Evolutionary conservation across 2,113 vertebrate species (phyloP).

Genomic region (Phycodurus eques): DNA sequence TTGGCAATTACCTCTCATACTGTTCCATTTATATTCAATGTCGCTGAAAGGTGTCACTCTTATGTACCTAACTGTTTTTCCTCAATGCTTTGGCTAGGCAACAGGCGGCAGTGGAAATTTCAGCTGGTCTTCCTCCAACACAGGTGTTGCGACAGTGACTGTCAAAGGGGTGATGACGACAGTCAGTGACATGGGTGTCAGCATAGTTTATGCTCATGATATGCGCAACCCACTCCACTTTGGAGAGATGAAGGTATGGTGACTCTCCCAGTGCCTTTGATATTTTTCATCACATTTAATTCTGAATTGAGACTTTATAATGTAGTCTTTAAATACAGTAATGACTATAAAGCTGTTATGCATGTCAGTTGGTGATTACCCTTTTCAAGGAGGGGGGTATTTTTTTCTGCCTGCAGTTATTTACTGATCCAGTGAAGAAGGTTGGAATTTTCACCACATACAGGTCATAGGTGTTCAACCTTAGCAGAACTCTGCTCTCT

Average conservation of each 20-base stretch:
- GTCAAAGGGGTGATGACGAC: constrained; percentile 90
- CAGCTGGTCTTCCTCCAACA: constrained; percentile 87
- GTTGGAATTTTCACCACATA: no score
- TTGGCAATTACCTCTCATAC: not conserved
- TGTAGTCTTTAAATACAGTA: no score
- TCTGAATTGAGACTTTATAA: not conserved
- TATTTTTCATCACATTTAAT: not conserved
- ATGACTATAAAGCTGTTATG: no score
- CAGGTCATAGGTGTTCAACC: no score
- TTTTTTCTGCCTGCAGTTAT: no score
- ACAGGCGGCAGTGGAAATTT: constrained; percentile 93
- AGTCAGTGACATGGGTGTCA: constrained; percentile 82
- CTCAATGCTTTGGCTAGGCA: constrained; percentile 67
- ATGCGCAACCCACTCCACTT: constrained; percentile 85
- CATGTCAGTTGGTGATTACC: no score
- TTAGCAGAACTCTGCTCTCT: no score
- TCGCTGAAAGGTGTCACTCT: not conserved
- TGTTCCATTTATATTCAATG: not conserved
- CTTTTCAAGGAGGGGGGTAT: no score
- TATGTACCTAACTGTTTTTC: not conserved
- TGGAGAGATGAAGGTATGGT: constrained; percentile 86
- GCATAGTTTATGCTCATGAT: constrained; percentile 82
- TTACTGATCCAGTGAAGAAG: no score
- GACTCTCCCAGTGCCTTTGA: not conserved
- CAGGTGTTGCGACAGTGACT: constrained; percentile 84